phyloP scores from a whole-genome alignment of 2,113 vertebrate genomes.

The Aphelocoma coerulescens region DNA sequence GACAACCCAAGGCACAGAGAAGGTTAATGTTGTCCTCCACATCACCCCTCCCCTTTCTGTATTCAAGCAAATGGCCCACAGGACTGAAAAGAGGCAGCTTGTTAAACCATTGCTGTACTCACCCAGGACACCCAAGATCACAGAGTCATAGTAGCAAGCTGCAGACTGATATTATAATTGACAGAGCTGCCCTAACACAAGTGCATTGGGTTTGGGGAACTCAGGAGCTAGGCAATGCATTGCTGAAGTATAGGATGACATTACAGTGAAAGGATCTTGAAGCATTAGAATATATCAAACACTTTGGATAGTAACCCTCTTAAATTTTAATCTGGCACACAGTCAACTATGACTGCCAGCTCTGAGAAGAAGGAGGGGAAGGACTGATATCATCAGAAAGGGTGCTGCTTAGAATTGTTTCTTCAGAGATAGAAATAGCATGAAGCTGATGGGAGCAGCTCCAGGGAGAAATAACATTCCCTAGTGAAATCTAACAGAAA shows the following conservation, averaged over 20 bases:
- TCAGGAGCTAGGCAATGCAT: not conserved
- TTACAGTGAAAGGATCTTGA: not conserved
- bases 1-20: not conserved
- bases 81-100: not conserved
- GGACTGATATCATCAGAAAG: not conserved
- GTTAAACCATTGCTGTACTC: not conserved
- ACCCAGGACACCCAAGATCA: not conserved
- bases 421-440: not conserved
- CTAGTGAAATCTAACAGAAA: not conserved
- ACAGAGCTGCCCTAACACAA: not conserved
- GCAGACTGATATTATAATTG: conserved; percentile 3
- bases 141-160: not conserved
- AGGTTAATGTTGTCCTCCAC: not conserved
- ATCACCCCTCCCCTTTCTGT: not conserved
- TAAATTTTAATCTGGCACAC: not conserved
- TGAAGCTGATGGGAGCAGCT: not conserved
- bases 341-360: not conserved
- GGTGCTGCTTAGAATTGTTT: not conserved
- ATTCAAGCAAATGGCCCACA: not conserved
- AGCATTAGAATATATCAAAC: not conserved
- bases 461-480: not conserved
- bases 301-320: not conserved
- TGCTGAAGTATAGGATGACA: not conserved
- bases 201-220: not conserved
- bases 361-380: not conserved